A percentile compares a stretch with the other conserved stretches of the same genome.
Evolutionary conservation across 2,888 invertebrate species (phyloP).

Genomic region (Hymenopus coronatus): DNA sequence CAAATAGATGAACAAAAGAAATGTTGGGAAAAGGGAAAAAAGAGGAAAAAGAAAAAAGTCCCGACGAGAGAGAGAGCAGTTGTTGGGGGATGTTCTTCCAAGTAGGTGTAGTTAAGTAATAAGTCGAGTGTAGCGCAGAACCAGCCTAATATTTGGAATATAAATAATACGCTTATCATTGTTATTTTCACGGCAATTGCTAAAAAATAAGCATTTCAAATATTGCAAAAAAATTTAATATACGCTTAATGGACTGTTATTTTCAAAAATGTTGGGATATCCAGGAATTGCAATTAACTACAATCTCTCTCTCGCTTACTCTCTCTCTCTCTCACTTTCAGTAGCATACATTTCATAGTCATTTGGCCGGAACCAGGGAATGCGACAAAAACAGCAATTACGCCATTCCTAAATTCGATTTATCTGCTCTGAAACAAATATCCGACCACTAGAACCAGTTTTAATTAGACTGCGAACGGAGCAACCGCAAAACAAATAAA

Average conservation of each 20-base stretch:
- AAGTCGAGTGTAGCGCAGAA: no score
- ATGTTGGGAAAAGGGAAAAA: no score
- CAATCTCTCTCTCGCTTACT: neutral
- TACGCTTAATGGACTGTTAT: neutral
- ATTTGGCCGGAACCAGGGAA: neutral
- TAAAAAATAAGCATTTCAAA: neutral
- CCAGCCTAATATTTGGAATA: no score
- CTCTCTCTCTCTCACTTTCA: neutral
- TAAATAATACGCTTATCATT: no score
- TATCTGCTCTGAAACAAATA: neutral
- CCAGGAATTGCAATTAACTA: neutral
- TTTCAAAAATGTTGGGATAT: neutral
- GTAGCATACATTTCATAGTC: neutral
- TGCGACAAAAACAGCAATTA: neutral
- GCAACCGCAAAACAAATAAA: neutral
- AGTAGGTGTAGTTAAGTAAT: no score
- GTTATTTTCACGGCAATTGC: no score
- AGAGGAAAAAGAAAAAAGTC: no score
- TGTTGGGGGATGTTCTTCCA: no score
- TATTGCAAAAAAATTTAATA: neutral
- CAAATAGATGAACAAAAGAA: no score
- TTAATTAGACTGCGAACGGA: neutral
- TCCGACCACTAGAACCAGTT: neutral
- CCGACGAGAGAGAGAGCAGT: no score
- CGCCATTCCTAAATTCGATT: neutral